Evolutionary conservation across 2,888 invertebrate genomes (phyloP).

Genomic region (Sericinus montela): DNA sequence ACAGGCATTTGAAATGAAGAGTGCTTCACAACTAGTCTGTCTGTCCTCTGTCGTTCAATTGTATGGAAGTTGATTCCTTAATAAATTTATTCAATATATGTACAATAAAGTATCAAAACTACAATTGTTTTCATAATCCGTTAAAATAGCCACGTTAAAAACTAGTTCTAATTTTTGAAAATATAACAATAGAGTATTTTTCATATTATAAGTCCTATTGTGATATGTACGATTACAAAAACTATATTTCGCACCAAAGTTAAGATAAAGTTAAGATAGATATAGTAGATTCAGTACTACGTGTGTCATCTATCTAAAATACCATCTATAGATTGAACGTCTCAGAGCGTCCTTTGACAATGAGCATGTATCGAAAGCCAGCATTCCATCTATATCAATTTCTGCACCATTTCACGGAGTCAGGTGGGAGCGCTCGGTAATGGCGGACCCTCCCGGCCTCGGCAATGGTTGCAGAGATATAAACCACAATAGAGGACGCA

Average conservation of each 20-base stretch:
- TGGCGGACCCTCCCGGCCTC: constrained; percentile 26
- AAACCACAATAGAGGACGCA: constrained; percentile 61
- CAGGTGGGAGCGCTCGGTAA: constrained; percentile 45
- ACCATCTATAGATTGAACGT: neutral
- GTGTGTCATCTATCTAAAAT: neutral
- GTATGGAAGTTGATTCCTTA: constrained; percentile 37
- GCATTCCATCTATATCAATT: constrained; percentile 23
- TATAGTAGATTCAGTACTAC: no score
- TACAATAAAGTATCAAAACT: no score
- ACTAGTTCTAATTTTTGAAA: no score
- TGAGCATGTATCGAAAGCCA: constrained; percentile 1
- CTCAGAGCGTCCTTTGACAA: neutral
- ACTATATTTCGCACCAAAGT: no score
- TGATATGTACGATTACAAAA: no score
- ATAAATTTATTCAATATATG: no score
- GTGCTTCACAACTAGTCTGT: constrained; percentile 66
- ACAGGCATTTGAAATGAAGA: constrained; percentile 79
- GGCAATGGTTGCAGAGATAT: constrained; percentile 31
- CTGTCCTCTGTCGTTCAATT: constrained; percentile 47
- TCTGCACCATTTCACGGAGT: constrained; percentile 39
- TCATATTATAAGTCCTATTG: no score
- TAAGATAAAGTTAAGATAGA: no score
- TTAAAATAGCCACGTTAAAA: no score
- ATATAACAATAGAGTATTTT: no score
- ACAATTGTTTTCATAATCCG: no score